Conservation (phyloP, 1,140 invertebrate species). For the Drosophila yakuba region DNA sequence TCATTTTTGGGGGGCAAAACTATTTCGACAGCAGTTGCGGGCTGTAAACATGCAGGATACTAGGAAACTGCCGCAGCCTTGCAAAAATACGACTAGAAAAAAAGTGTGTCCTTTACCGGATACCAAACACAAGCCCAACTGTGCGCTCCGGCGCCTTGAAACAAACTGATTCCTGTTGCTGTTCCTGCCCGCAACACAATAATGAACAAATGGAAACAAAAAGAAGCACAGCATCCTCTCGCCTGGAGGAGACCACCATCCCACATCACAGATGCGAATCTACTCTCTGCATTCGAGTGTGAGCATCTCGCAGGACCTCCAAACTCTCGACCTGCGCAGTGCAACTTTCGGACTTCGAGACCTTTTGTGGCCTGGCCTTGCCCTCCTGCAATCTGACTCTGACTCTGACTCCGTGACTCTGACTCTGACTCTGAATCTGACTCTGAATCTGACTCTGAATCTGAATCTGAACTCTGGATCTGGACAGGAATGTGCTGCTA, state of each 20-base stretch:
- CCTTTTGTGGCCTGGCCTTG: slow-evolving; percentile 12
- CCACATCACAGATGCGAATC: not conserved
- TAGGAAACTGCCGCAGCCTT: slow-evolving; percentile 4
- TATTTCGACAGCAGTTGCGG: slow-evolving; percentile 17
- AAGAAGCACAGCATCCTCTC: slow-evolving; percentile 33
- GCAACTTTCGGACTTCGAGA: slow-evolving; percentile 30
- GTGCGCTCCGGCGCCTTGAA: slow-evolving; percentile 48
- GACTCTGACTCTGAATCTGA: slow-evolving; percentile 13
- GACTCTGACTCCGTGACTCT: slow-evolving; percentile 5
- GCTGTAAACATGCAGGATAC: slow-evolving; percentile 19
- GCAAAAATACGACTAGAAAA: slow-evolving; percentile 16
- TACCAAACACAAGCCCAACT: slow-evolving; percentile 17
- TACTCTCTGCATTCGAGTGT: not conserved
- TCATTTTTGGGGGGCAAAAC: not conserved
- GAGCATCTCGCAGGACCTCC: not conserved
- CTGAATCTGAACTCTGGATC: not conserved
- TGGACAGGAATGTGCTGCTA: not conserved
- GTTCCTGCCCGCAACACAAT: slow-evolving; percentile 16
- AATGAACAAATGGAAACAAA: slow-evolving; percentile 9
- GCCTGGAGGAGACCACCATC: slow-evolving; percentile 18
- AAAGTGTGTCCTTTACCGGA: not conserved
- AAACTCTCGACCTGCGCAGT: slow-evolving; percentile 59
- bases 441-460: not conserved
- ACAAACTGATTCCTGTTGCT: slow-evolving; percentile 77
- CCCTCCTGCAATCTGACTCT: slow-evolving; percentile 15